phyloP scores from a whole-genome alignment of 2,888 invertebrate species.

The Eupithecia centaureata region DNA sequence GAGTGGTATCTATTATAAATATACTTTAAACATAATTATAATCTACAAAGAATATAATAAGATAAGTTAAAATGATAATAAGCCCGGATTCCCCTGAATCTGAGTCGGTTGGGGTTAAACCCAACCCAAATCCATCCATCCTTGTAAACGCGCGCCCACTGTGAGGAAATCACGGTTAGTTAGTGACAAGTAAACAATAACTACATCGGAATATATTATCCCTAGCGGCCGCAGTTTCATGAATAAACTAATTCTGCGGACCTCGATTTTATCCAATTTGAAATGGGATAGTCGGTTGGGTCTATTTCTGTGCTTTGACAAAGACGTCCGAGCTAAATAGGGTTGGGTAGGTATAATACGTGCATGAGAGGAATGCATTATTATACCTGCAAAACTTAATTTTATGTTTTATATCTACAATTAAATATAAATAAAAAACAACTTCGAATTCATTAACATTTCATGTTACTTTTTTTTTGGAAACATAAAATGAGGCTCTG shows the following conservation, averaged over 20 bases:
- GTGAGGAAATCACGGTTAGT: constrained; percentile 45
- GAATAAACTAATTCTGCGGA: constrained; percentile 55
- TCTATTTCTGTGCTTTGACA: constrained; percentile 7
- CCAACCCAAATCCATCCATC: constrained; percentile 3
- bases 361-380: not conserved
- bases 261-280: constrained; percentile 16
- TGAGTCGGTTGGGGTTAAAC: not conserved
- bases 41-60: too few relatives aligned
- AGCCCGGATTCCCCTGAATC: not conserved
- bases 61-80: not conserved
- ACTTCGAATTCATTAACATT: too few relatives aligned
- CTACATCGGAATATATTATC: constrained; percentile 51
- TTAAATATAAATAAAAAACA: too few relatives aligned
- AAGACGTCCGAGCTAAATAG: constrained; percentile 3
- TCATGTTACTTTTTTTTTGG: too few relatives aligned
- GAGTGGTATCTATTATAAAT: too few relatives aligned
- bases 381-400: not conserved
- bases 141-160: constrained; percentile 12
- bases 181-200: constrained; percentile 54
- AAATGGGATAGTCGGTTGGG: constrained; percentile 9
- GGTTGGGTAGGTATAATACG: not conserved
- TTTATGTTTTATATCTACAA: too few relatives aligned
- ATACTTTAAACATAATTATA: too few relatives aligned
- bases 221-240: constrained; percentile 48
- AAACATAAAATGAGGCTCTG: too few relatives aligned